Conservation (phyloP, 1,140 invertebrate genomes). For the Halyomorpha halys region DNA sequence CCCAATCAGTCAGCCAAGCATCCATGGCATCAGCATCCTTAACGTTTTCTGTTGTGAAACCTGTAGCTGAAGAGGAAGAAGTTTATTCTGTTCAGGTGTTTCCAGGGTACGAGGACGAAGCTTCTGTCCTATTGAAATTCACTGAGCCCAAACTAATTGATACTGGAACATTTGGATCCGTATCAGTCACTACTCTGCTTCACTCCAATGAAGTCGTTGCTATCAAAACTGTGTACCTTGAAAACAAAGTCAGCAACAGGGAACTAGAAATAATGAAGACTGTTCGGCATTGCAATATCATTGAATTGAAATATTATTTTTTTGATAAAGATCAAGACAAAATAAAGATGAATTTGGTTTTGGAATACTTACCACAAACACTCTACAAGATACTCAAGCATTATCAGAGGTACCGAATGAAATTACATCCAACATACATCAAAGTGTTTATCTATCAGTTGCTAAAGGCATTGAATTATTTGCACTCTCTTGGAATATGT, state of each 20-base stretch:
- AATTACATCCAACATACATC: conserved; percentile 98
- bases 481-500: conserved; percentile 95
- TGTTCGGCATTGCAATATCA: conserved; percentile 98
- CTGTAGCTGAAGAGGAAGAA: too few relatives aligned
- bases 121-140: conserved; percentile 87
- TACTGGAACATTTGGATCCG: conserved; percentile 98
- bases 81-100: too few relatives aligned
- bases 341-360: conserved; percentile 98
- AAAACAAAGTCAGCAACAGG: conserved; percentile 99
- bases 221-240: conserved; percentile 99
- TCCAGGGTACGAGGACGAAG: too few relatives aligned
- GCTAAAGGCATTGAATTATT: conserved; percentile 96
- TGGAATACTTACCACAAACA: conserved; percentile 99
- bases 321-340: conserved; percentile 85
- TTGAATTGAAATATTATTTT: conserved; percentile 82
- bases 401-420: conserved; percentile 98
- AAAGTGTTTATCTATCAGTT: conserved; percentile 98
- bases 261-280: conserved; percentile 99
- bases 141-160: conserved; percentile 97
- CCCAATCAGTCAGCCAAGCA: too few relatives aligned
- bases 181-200: conserved; percentile 94
- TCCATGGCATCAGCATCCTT: too few relatives aligned
- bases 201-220: conserved; percentile 94
- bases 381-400: conserved; percentile 98
- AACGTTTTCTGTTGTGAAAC: too few relatives aligned